Evolutionary conservation across 2,888 invertebrate genomes (phyloP), one percentile per base, ranked within the genome.

Genomic region (Lagria hirta): DNA sequence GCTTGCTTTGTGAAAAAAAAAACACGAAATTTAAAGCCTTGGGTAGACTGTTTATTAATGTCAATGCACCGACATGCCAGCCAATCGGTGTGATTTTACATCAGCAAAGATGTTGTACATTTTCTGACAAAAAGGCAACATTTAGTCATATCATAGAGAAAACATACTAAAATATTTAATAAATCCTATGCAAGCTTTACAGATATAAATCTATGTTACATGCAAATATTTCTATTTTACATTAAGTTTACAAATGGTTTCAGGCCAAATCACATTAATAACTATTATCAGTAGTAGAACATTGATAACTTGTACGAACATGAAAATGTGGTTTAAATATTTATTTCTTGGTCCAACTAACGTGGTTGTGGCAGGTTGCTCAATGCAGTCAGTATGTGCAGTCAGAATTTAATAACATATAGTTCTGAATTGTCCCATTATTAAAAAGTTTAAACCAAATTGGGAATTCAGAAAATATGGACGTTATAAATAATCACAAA

Each of bases 151-250:
- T 60, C 60, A 63, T 64, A 62, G 62, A 65, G 63, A 66, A 66
- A 68, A 62, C 66, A 65, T 68, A 66, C 65, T 66, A 68, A 68
- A 68, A 67, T 63, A 64, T 64, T 61, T 62, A 61, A 64, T 65
- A 66, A 66, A 66, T 55, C 62, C 68, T 69, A 68, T 68, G 65
- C 63, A 68, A 68, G 67, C 66, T 66, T 66, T 65, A 62, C 62
- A 65, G 55, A 63, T 62, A 62, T 49, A 52, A 58, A 55, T 57
- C 58, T 61, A 61, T 60, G 53, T 59, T 68, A 66, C 65, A 68
- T 66, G 66, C 66, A 66, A 57, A 59, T 58, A 57, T 48, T 20
- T 54, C 61, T 63, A 65, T 65, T 53, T 64, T 65, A 66, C 64
- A 67, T 64, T 62, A 64, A 62, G 60, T 61, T 58, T 65, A 64